phyloP scores from a whole-genome alignment of 92 coral and sea anemone genomes.

The Muricea muricata region DNA sequence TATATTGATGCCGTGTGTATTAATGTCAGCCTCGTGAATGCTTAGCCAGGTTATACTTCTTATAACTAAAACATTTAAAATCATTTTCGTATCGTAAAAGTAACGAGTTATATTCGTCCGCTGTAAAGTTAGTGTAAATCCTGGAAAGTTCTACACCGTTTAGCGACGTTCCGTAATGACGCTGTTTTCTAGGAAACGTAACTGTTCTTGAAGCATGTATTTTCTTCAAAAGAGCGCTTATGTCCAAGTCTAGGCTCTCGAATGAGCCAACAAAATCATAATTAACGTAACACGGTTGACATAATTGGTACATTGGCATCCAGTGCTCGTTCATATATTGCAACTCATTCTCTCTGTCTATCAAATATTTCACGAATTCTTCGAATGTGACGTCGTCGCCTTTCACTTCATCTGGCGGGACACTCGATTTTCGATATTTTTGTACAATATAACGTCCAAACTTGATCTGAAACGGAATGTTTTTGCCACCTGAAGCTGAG shows the following conservation, averaged over 20 bases:
- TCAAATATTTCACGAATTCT: constrained; percentile 41
- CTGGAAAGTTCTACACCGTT: not conserved
- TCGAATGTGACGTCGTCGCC: constrained; percentile 49
- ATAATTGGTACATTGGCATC: constrained; percentile 53
- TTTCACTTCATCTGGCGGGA: not conserved
- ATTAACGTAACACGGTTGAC: constrained; percentile 46
- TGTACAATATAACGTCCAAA: constrained; percentile 21
- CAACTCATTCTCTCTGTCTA: not conserved
- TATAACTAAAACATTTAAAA: constrained; percentile 36
- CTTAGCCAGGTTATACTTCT: too few relatives aligned
- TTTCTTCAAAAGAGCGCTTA: not conserved
- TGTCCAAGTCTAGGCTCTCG: constrained; percentile 39
- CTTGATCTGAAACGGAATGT: constrained; percentile 4
- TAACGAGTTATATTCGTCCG: constrained; percentile 10
- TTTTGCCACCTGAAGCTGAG: not conserved
- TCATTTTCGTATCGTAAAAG: not conserved
- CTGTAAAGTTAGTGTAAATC: not conserved
- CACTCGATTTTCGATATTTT: constrained; percentile 5
- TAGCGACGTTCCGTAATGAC: constrained; percentile 3
- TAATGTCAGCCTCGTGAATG: too few relatives aligned
- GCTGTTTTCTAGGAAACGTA: constrained; percentile 43
- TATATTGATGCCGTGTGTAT: too few relatives aligned
- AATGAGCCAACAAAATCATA: constrained; percentile 60
- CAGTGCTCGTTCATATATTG: constrained; percentile 56
- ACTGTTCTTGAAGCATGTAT: constrained; percentile 1